These are phyloP conservation scores for Tuta absoluta DNA, from an alignment of 2,888 invertebrate species.

Conservation along the genomic window DNA sequence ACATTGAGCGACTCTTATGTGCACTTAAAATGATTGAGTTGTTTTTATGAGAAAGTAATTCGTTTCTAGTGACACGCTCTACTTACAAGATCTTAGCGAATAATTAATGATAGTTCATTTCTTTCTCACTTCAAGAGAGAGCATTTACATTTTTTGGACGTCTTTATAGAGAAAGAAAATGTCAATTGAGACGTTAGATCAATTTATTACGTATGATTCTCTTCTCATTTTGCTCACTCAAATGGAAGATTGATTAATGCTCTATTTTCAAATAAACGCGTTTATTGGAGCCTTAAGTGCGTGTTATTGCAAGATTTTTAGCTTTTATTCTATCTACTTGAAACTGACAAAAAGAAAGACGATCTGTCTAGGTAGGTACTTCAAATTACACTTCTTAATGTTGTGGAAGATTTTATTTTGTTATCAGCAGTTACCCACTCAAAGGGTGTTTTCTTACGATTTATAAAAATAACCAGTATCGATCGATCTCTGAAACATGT, in stretches of 20 bases:
- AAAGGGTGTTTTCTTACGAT: too few relatives aligned
- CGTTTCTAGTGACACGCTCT: conserved; percentile 4
- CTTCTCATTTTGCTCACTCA: conserved; percentile 3
- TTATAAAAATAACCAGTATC: too few relatives aligned
- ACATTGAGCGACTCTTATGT: conserved; percentile 40
- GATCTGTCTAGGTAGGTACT: too few relatives aligned
- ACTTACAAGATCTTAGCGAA: background rate
- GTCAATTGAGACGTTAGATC: background rate
- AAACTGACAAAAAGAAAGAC: background rate
- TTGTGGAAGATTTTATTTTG: too few relatives aligned
- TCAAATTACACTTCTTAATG: background rate
- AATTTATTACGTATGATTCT: background rate
- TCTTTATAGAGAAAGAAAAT: conserved; percentile 3
- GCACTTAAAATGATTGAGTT: conserved; percentile 42
- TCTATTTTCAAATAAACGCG: conserved; percentile 6
- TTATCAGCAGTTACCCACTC: too few relatives aligned
- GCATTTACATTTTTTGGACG: background rate
- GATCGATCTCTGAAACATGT: background rate
- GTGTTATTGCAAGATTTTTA: background rate
- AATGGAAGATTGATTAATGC: background rate
- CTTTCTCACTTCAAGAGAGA: background rate
- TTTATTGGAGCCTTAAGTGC: background rate
- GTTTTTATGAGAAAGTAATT: conserved; percentile 23
- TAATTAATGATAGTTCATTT: conserved; percentile 8
- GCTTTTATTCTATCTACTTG: background rate